Percentiles rank a stretch among this genome's conserved stretches.
Evolutionary conservation across 2,797 vertebrate genomes (phyloP).

Genomic region (Poeciliopsis infans): DNA sequence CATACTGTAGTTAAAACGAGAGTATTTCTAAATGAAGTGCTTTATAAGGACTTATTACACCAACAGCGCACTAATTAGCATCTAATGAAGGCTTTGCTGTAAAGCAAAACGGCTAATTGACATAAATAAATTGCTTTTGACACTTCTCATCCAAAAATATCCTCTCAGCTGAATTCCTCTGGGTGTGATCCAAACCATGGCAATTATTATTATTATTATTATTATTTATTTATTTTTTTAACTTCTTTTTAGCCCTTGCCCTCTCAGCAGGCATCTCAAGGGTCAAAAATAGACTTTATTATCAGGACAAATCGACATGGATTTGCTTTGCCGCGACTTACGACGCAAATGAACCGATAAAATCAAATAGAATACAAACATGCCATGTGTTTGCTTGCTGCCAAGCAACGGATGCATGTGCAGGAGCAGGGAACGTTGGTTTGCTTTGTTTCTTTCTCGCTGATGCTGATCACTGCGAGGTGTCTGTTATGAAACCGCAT

Average conservation of each 20-base stretch:
- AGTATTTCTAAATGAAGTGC: neutral
- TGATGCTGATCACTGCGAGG: slow-evolving; percentile 53
- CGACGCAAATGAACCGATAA: neutral
- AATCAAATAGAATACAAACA: neutral
- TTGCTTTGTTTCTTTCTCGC: slow-evolving; percentile 37
- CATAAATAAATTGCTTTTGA: slow-evolving; percentile 1
- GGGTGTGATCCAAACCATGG: neutral
- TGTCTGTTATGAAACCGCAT: slow-evolving; percentile 53
- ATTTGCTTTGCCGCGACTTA: neutral
- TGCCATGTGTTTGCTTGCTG: slow-evolving; percentile 59
- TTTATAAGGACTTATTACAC: neutral
- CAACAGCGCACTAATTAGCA: neutral
- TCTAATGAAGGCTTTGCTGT: neutral
- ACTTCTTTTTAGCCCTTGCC: neutral
- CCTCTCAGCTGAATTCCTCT: neutral
- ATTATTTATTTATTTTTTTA: neutral
- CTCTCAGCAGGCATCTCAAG: neutral
- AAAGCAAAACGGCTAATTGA: neutral
- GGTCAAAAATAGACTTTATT: neutral
- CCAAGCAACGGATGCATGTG: slow-evolving; percentile 71
- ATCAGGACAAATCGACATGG: no score
- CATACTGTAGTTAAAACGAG: neutral
- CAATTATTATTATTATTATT: neutral
- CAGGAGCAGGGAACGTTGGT: slow-evolving; percentile 59
- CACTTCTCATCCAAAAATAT: neutral